A percentile compares a stretch with the other conserved stretches of the same genome.
phyloP scores from a whole-genome alignment of 92 coral and sea anemone species.

The Palythoa grandis region DNA sequence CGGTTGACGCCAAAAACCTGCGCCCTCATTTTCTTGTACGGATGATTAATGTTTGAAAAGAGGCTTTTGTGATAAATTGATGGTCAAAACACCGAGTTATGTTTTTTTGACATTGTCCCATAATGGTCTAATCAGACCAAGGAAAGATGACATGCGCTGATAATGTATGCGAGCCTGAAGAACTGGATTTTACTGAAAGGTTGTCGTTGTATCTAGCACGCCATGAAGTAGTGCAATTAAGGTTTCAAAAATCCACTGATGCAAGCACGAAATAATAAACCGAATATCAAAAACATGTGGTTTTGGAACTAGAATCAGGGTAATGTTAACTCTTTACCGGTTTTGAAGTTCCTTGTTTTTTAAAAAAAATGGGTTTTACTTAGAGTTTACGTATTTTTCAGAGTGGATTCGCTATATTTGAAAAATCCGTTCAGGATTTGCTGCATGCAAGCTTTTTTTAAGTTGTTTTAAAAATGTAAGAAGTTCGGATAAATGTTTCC shows the following conservation, averaged over 20 bases:
- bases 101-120: neutral
- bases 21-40: slow-evolving; percentile 4
- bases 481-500: too few species aligned
- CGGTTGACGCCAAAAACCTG: slow-evolving; percentile 50
- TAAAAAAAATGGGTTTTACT: too few species aligned
- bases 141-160: neutral
- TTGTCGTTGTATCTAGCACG: neutral
- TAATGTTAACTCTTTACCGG: too few species aligned
- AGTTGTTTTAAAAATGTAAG: too few species aligned
- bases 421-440: too few species aligned
- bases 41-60: slow-evolving; percentile 14
- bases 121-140: neutral
- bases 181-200: neutral
- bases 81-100: neutral
- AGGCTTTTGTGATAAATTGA: neutral
- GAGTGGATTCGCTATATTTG: too few species aligned
- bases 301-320: too few species aligned
- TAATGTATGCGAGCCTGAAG: neutral
- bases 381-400: too few species aligned
- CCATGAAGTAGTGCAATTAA: neutral
- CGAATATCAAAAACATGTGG: too few species aligned
- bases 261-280: neutral
- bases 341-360: too few species aligned
- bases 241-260: neutral
- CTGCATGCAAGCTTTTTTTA: too few species aligned